Evolutionary conservation across 2,888 invertebrate species (phyloP).

Genomic region (Rhagium mordax): DNA sequence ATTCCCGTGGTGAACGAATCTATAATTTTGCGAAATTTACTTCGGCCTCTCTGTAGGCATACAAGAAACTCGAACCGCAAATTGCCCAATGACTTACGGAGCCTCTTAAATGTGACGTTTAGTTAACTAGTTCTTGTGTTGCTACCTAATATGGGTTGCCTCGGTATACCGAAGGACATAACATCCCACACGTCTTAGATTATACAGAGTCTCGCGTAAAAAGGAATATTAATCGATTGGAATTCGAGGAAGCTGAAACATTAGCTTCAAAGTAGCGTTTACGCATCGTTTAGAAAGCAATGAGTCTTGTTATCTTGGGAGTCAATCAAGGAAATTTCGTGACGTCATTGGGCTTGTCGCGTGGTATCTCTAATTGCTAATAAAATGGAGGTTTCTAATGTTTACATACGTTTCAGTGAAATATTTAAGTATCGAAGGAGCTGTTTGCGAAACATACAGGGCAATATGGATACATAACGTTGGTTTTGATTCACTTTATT

Average conservation of each 20-base stretch:
- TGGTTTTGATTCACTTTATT: too few species aligned
- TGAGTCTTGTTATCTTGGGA: not conserved
- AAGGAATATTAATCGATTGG: conserved; percentile 27
- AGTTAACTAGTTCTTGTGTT: conserved; percentile 50
- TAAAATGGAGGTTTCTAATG: not conserved
- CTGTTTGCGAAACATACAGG: too few species aligned
- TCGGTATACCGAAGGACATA: conserved; percentile 53
- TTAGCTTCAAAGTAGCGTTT: conserved; percentile 4
- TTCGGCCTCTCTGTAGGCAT: not conserved
- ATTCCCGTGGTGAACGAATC: too few species aligned
- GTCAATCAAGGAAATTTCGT: not conserved
- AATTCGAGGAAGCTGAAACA: conserved; percentile 25
- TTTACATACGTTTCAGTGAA: not conserved
- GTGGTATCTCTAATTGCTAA: not conserved
- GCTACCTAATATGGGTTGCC: conserved; percentile 53
- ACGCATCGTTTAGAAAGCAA: conserved; percentile 7
- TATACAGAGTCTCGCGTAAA: conserved; percentile 16
- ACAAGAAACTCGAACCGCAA: conserved; percentile 2
- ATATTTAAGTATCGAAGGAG: too few species aligned
- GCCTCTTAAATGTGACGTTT: conserved; percentile 46
- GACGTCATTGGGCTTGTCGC: not conserved
- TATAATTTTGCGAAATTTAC: too few species aligned
- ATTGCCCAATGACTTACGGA: conserved; percentile 33
- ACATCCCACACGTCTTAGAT: conserved; percentile 52
- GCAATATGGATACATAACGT: too few species aligned